Conservation (phyloP, 2,888 invertebrate species). For the Teleogryllus oceanicus region DNA sequence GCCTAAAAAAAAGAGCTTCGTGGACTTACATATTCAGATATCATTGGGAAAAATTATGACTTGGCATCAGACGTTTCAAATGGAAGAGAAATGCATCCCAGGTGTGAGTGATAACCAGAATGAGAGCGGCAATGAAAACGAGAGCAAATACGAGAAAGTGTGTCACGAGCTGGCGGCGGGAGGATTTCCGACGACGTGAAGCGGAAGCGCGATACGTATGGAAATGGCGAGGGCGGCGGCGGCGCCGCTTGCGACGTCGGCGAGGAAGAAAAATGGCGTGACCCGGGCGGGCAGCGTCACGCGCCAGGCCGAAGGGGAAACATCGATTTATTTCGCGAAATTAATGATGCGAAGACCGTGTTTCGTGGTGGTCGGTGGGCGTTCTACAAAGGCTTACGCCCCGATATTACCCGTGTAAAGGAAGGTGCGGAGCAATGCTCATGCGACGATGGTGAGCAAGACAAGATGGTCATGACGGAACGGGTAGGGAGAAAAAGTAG, state of each 20-base stretch:
- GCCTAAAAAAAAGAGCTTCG: too few species aligned
- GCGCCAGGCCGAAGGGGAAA: neutral
- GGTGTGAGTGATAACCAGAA: too few species aligned
- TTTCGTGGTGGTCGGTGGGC: neutral
- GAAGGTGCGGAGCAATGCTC: too few species aligned
- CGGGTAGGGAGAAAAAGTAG: neutral
- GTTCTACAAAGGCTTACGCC: neutral
- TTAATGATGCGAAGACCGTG: neutral
- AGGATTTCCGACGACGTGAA: neutral
- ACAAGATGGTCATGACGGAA: too few species aligned
- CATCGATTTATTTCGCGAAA: conserved; percentile 1
- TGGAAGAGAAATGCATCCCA: too few species aligned
- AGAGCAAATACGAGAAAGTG: neutral
- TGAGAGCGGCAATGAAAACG: too few species aligned
- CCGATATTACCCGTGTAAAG: too few species aligned
- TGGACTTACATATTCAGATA: too few species aligned
- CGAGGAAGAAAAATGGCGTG: neutral
- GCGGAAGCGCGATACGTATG: neutral
- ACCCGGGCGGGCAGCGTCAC: neutral
- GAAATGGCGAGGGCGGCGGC: neutral
- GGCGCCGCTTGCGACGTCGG: neutral
- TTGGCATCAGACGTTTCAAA: too few species aligned
- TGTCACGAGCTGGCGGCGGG: neutral
- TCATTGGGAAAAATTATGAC: too few species aligned
- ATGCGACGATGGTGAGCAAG: too few species aligned